Base-by-base conservation (phyloP, 2,797 vertebrate genomes). In the Hephaestus fuliginosus region DNA sequence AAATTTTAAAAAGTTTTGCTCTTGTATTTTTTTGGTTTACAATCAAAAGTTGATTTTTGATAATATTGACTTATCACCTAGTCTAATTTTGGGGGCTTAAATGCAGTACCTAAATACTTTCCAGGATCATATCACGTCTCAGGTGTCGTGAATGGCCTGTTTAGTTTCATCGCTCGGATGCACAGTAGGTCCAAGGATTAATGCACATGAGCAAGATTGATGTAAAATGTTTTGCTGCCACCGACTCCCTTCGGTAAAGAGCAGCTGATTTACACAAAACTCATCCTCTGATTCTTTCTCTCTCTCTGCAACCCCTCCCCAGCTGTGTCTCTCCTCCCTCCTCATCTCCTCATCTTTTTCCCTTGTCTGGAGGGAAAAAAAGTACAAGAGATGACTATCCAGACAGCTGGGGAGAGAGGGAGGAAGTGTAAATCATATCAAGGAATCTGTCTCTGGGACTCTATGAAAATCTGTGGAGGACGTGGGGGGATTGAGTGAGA, bases 191-290 rank as follows among this genome's bases (percentile, higher is more conserved):
- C 63, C 49, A 46, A 17, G 74, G 39, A 51, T 56, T 12, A 22
- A 53, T 20, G 8, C 68, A 9, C 58, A 39, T 39, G 7, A 7
- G 33, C 5, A 1, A 70, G 66, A 72, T 41, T 58, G 48, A 84
- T 80, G 44, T 64, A 2, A 62, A 57, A 55, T 73, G 61, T 73
- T 75, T 63, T 1, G 30, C 51, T 52, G 57, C 72, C 80, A 62
- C 76, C 71, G 77, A 74, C 83, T 86, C 85, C 67, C 78, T 76
- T 44, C 75, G 78, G 78, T 75, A 56, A 12, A 67, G 74, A 74
- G 60, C 5, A 3, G 43, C 70, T 88, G 86, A 94, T 94, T 93
- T 92, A 93, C 86, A 81, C 80, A 80, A 74, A 88, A 89, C 80
- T 73, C 79, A 77, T 86, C 68, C 78, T 63, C 61, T 72, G 41